These are phyloP conservation scores for Mnemiopsis leidyi DNA, from an alignment of 37 sponge, comb jelly and placozoan species.

Conservation along the genomic window DNA sequence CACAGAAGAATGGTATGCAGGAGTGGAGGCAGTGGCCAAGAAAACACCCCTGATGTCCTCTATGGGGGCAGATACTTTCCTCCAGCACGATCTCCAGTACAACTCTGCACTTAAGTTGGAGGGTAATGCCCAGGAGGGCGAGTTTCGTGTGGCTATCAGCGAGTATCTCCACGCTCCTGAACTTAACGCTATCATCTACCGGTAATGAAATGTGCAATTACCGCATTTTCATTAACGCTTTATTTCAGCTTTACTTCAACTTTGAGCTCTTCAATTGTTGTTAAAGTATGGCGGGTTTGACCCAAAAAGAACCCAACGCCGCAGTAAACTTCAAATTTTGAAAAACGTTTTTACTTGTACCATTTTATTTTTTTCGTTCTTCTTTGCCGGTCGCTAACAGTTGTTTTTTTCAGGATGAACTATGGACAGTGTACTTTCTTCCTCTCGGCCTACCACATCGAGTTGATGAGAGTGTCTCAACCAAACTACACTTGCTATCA, in stretches of 20 bases:
- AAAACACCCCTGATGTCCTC: slow-evolving; percentile 61
- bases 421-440: slow-evolving; percentile 63
- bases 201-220: neutral
- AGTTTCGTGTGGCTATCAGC: slow-evolving; percentile 38
- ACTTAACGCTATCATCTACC: neutral
- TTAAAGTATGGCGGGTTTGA: no score
- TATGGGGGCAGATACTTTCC: slow-evolving; percentile 54
- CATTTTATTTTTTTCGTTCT: no score
- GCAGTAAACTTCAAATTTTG: no score
- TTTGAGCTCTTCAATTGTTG: no score
- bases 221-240: no score
- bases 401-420: slow-evolving; percentile 60
- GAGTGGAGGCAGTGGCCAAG: slow-evolving; percentile 39
- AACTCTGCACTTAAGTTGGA: slow-evolving; percentile 52
- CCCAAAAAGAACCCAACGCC: no score
- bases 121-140: slow-evolving; percentile 31
- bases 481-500: slow-evolving; percentile 56
- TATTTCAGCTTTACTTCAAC: no score
- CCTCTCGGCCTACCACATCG: slow-evolving; percentile 60
- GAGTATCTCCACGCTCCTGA: slow-evolving; percentile 26
- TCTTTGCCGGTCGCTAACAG: no score
- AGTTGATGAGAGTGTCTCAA: slow-evolving; percentile 50
- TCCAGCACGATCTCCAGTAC: slow-evolving; percentile 59
- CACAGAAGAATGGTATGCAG: slow-evolving; percentile 57
- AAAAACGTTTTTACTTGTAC: no score